phyloP scores from a whole-genome alignment of 2,888 invertebrate species.

The Formica aserva region DNA sequence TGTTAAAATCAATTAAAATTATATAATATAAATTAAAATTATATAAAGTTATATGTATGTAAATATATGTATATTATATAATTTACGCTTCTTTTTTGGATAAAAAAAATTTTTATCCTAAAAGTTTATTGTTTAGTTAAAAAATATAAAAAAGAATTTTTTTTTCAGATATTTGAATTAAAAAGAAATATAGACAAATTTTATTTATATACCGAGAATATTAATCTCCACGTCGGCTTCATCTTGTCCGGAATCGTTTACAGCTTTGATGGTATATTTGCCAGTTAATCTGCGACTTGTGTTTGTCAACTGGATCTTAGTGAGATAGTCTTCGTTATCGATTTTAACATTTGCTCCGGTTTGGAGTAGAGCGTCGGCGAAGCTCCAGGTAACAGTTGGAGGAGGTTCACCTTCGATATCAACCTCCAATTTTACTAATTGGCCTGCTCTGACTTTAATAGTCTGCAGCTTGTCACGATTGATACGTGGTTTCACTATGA shows the following conservation, averaged over 20 bases:
- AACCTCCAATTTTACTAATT: constrained; percentile 95
- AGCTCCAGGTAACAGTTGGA: constrained; percentile 94
- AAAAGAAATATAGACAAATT: not conserved
- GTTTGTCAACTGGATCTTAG: constrained; percentile 93
- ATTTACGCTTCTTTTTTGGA: not conserved
- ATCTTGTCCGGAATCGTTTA: constrained; percentile 97
- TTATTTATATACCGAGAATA: constrained; percentile 89
- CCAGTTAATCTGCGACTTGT: constrained; percentile 95
- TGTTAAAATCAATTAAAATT: constrained; percentile 76
- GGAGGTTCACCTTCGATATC: constrained; percentile 99
- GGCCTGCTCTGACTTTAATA: constrained; percentile 95
- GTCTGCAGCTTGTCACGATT: constrained; percentile 97
- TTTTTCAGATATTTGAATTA: not conserved
- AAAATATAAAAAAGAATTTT: not conserved
- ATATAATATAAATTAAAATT: not conserved
- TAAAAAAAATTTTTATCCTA: not conserved
- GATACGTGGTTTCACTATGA: constrained; percentile 96
- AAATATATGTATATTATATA: not conserved
- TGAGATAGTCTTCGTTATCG: constrained; percentile 96
- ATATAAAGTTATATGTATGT: not conserved
- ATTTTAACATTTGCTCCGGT: constrained; percentile 91
- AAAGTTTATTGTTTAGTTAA: not conserved
- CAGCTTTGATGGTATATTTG: constrained; percentile 95
- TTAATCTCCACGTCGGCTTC: constrained; percentile 97
- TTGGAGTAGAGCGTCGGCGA: constrained; percentile 90